Conservation (phyloP, 2,797 vertebrate genomes). For the Alauda arvensis region DNA sequence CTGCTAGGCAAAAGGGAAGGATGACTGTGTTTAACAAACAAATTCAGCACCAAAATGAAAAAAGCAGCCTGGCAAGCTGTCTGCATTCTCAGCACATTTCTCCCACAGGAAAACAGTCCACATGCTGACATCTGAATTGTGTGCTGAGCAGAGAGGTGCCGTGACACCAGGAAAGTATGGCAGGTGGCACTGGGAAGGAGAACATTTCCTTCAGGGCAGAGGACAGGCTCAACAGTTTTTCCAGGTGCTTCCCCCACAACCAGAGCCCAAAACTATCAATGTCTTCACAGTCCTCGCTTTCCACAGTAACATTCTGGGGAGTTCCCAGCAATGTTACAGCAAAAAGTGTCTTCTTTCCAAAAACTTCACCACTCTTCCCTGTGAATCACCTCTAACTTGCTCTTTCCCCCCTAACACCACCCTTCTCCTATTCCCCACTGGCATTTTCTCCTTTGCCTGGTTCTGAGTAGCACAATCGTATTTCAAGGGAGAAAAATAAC, state of each 20-base stretch:
- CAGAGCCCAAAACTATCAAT: neutral
- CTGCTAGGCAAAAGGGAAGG: neutral
- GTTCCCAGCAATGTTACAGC: neutral
- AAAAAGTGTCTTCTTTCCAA: neutral
- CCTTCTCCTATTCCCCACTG: neutral
- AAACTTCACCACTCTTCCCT: neutral
- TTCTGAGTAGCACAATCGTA: neutral
- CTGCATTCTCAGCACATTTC: neutral
- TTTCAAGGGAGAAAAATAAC: neutral
- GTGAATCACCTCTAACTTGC: neutral
- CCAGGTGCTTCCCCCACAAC: neutral
- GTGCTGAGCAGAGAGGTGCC: neutral
- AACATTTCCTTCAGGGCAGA: neutral
- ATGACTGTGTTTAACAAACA: neutral
- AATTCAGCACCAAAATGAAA: neutral
- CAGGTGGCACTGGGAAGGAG: neutral
- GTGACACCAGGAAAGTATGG: neutral
- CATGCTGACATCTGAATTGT: neutral
- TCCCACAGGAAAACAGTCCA: neutral
- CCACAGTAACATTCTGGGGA: neutral
- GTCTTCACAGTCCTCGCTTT: neutral
- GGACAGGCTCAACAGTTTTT: neutral
- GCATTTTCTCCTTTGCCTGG: neutral
- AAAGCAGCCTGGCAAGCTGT: neutral
- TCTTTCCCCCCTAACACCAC: rapidly evolving